These are phyloP conservation scores for Erannis defoliaria DNA, from an alignment of 2,888 invertebrate genomes.

Conservation along the genomic window DNA sequence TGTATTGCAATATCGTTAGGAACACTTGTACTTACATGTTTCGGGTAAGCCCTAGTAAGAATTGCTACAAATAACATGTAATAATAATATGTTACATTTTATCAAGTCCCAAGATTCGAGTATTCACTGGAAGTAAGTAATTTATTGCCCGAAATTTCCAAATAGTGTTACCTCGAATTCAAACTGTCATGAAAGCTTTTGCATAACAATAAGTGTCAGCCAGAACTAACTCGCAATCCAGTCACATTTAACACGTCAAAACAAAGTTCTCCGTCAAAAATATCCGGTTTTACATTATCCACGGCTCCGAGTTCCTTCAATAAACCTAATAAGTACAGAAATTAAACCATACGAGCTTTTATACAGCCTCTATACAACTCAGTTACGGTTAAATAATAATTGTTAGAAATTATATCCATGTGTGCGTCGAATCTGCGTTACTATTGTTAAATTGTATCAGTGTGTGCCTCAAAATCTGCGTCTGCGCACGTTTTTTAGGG, in stretches of 20 bases:
- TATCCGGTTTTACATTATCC: conserved; percentile 56
- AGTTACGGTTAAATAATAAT: conserved; percentile 59
- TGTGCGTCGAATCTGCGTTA: conserved; percentile 40
- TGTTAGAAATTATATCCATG: conserved; percentile 25
- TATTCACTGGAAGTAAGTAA: neutral
- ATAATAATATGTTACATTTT: too few relatives aligned
- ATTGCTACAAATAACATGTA: too few relatives aligned
- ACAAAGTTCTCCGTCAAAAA: conserved; percentile 58
- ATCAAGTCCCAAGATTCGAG: neutral
- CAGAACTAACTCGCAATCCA: conserved; percentile 49
- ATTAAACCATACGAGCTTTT: conserved; percentile 53
- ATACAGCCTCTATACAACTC: conserved; percentile 63
- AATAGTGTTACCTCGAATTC: neutral
- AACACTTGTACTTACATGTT: too few relatives aligned
- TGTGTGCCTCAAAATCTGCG: conserved; percentile 54
- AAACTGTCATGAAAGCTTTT: conserved; percentile 2
- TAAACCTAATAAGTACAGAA: conserved; percentile 49
- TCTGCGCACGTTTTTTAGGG: conserved; percentile 56
- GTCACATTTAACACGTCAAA: conserved; percentile 67
- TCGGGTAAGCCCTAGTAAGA: too few relatives aligned
- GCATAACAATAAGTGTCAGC: conserved; percentile 15
- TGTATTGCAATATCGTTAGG: too few relatives aligned
- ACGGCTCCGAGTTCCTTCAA: conserved; percentile 54
- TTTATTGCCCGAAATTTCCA: neutral
- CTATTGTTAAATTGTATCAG: conserved; percentile 33